Conservation (phyloP, 2,797 vertebrate species). For the Pseudopleuronectes americanus region DNA sequence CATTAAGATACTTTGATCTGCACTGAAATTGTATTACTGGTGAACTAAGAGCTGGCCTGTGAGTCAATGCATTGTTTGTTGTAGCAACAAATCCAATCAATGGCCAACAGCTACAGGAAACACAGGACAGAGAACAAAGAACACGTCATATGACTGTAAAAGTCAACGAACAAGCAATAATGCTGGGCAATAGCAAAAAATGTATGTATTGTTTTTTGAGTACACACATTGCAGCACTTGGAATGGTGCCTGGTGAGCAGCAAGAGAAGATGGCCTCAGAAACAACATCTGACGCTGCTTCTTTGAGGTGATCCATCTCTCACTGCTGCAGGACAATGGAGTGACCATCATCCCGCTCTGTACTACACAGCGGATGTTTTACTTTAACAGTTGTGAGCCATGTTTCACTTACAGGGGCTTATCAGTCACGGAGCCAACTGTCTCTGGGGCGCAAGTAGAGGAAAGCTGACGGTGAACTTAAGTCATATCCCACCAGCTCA, state of each 20-base stretch:
- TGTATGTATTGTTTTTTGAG: not conserved
- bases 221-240: not conserved
- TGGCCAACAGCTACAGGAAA: conserved; percentile 18
- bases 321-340: conserved; percentile 16
- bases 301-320: not conserved
- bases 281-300: not conserved
- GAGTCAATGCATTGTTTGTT: conserved; percentile 34
- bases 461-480: conserved; percentile 54
- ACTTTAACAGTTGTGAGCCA: conserved; percentile 28
- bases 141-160: conserved; percentile 12
- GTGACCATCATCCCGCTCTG: not conserved
- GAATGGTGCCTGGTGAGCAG: not conserved
- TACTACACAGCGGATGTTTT: conserved; percentile 29
- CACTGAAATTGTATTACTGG: conserved; percentile 36
- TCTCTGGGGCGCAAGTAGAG: conserved; percentile 34
- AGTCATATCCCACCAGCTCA: conserved; percentile 47
- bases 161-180: not conserved
- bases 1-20: conserved; percentile 26
- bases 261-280: not conserved
- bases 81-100: conserved; percentile 53
- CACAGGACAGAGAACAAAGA: conserved; percentile 18
- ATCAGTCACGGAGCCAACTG: conserved; percentile 41
- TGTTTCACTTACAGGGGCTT: conserved; percentile 37
- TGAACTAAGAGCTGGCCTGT: conserved; percentile 20
- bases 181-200: not conserved